Conservation (phyloP, 2,797 vertebrate species). For the Cossypha caffra region DNA sequence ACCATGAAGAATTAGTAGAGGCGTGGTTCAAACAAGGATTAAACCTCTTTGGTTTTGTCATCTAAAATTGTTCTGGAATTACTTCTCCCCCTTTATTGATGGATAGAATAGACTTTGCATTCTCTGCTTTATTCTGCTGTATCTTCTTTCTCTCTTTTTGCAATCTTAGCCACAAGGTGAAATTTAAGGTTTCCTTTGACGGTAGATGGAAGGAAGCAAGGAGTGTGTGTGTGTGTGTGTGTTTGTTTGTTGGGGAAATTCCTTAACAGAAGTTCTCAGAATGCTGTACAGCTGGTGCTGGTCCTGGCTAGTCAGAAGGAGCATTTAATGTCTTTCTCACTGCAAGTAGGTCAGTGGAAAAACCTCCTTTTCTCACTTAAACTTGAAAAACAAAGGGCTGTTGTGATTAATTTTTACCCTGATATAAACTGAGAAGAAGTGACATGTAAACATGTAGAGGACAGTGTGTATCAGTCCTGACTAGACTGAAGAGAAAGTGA, state of each 20-base stretch:
- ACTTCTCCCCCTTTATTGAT: background rate
- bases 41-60: background rate
- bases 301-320: background rate
- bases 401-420: background rate
- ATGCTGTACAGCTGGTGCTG: background rate
- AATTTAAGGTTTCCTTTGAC: background rate
- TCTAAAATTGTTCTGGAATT: background rate
- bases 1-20: background rate
- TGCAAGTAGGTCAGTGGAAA: background rate
- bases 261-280: background rate
- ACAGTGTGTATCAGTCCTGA: background rate
- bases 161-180: background rate
- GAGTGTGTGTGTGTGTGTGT: background rate
- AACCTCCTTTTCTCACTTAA: background rate
- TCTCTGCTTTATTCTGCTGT: background rate
- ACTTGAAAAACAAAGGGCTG: background rate
- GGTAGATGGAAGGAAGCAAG: background rate
- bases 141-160: background rate
- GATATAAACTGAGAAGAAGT: background rate
- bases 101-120: background rate
- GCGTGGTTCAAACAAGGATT: background rate
- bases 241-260: background rate
- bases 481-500: background rate
- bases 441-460: background rate
- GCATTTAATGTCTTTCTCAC: background rate